Percentiles rank a stretch among this genome's conserved stretches.
Evolutionary conservation across 2,113 vertebrate species (phyloP).

Genomic region (Hippocampus barbouri): DNA sequence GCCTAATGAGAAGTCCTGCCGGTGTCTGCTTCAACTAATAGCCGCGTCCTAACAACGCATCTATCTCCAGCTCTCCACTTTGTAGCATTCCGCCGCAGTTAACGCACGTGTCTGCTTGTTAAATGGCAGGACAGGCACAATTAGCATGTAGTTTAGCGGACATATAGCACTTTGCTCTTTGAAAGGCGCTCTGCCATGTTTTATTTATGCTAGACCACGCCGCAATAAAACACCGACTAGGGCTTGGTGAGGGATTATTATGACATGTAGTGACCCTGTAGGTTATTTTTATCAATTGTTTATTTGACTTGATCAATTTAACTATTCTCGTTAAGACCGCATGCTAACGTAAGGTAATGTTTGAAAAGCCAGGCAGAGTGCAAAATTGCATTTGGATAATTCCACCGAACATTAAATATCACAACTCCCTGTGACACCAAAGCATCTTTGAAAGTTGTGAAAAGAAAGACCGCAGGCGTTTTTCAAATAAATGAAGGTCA

Average conservation of each 20-base stretch:
- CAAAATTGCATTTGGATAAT: constrained; percentile 9
- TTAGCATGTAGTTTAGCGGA: constrained; percentile 6
- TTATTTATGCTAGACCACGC: constrained; percentile 1
- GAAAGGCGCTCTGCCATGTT: constrained; percentile 26
- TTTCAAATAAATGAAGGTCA: constrained; percentile 35
- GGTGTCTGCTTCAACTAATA: neutral
- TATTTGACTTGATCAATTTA: neutral
- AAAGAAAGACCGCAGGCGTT: constrained; percentile 14
- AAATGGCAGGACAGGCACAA: constrained; percentile 12
- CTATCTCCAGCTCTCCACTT: neutral
- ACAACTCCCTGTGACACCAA: constrained; percentile 10
- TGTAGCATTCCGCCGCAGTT: constrained; percentile 4
- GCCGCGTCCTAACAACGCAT: constrained; percentile 8
- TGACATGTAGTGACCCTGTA: constrained; percentile 15
- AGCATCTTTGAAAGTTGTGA: constrained; percentile 6
- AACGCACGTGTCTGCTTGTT: neutral
- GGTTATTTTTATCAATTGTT: constrained; percentile 13
- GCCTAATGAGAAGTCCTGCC: neutral
- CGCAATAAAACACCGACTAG: constrained; percentile 13
- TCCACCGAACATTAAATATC: constrained; percentile 13
- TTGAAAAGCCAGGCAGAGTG: neutral
- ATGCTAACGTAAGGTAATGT: neutral
- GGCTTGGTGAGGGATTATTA: constrained; percentile 14
- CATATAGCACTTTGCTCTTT: constrained; percentile 8
- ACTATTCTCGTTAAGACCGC: neutral